Conservation (phyloP, 2,888 invertebrate genomes). For the Agrypnus murinus region DNA sequence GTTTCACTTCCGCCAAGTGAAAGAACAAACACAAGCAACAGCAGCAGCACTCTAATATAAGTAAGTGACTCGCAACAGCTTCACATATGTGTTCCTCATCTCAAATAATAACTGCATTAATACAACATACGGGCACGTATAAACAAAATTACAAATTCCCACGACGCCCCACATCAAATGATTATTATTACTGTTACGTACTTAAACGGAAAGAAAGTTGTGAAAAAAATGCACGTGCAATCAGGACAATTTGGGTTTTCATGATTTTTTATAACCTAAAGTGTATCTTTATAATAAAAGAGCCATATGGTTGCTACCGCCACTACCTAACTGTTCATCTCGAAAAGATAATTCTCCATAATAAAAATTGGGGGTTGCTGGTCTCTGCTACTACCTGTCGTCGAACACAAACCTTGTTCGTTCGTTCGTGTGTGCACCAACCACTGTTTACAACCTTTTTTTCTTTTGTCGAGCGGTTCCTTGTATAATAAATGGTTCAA, state of each 20-base stretch:
- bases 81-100: constrained; percentile 20
- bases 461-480: constrained; percentile 4
- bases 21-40: constrained; percentile 5
- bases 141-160: constrained; percentile 13
- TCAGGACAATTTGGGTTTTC: neutral
- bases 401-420: constrained; percentile 21
- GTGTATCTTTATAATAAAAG: neutral
- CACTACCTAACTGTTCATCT: constrained; percentile 46
- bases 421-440: too few species aligned
- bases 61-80: too few species aligned
- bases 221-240: constrained; percentile 9
- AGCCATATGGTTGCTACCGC: constrained; percentile 23
- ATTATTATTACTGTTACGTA: constrained; percentile 10
- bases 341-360: constrained; percentile 24
- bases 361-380: constrained; percentile 25
- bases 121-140: constrained; percentile 3
- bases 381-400: constrained; percentile 34
- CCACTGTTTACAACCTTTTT: constrained; percentile 39
- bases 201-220: neutral
- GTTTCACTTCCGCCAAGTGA: constrained; percentile 36
- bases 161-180: constrained; percentile 29
- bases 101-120: neutral
- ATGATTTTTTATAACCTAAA: neutral
- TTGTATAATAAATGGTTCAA: constrained; percentile 20
- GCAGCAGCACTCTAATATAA: neutral